phyloP scores from a whole-genome alignment of 2,113 vertebrate genomes.

The Atherinomorus stipes region DNA sequence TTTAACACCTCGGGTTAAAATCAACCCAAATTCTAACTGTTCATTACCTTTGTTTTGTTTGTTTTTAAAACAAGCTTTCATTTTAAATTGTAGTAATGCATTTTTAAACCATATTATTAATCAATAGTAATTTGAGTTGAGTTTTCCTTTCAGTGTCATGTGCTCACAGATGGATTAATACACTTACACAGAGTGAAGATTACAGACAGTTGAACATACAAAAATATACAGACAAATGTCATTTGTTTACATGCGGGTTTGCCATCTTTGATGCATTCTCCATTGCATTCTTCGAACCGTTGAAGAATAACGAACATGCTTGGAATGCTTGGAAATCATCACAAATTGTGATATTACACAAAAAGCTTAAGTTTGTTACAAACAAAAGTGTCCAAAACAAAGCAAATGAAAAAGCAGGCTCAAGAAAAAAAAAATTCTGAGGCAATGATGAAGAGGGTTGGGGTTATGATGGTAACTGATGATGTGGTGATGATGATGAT shows the following conservation, averaged over 20 bases:
- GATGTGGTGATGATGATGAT: not conserved
- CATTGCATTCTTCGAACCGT: slow-evolving; percentile 69
- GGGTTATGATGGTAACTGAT: not conserved
- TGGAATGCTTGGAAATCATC: slow-evolving; percentile 68
- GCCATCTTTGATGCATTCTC: slow-evolving; percentile 68
- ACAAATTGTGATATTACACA: slow-evolving; percentile 58
- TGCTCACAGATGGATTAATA: slow-evolving; percentile 66
- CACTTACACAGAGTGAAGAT: slow-evolving; percentile 62
- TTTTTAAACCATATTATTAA: not conserved
- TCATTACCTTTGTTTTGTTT: not conserved
- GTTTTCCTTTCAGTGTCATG: slow-evolving; percentile 51
- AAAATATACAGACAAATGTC: slow-evolving; percentile 70
- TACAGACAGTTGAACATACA: slow-evolving; percentile 71
- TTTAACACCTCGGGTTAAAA: slow-evolving; percentile 54
- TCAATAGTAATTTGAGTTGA: slow-evolving; percentile 62
- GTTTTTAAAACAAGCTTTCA: not conserved
- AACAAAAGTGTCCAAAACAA: slow-evolving; percentile 42
- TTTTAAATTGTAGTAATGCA: not conserved
- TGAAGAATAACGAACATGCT: slow-evolving; percentile 78
- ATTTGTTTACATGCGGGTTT: slow-evolving; percentile 73
- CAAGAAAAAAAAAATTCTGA: slow-evolving; percentile 8
- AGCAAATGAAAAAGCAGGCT: slow-evolving; percentile 6
- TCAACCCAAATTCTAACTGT: slow-evolving; percentile 67
- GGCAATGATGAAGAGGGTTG: slow-evolving; percentile 11
- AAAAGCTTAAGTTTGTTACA: slow-evolving; percentile 49